Evolutionary conservation across 2,113 vertebrate genomes (phyloP), one percentile per base, ranked within the genome.

Genomic region (Eretmochelys imbricata): DNA sequence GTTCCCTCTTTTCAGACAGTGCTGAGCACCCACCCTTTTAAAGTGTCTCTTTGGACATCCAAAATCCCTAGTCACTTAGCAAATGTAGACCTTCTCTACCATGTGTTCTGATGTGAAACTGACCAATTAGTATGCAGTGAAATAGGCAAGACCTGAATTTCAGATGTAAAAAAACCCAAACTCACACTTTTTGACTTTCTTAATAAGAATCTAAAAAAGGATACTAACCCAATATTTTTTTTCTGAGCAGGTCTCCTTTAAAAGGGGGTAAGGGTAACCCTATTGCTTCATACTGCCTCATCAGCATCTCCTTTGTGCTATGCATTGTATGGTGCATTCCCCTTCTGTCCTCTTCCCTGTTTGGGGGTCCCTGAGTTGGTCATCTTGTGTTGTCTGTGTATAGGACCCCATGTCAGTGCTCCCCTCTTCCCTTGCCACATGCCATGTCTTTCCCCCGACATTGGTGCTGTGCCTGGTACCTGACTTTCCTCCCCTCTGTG

Each of bases 141-240:
- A 96, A 82, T 62, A 59, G 35, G 9, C 57, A 78, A 57, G 35
- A 84, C 25, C 27, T 38, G 55, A 57, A 69, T 69, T 85, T 25
- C 11, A 49, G 10, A 25, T 55, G 35, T 46, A 85, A 91, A 82
- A 8, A 16, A 35, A 27, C 55, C 22, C 27, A 79, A 46, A 95
- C 48, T 2, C 2, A 4, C 20, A 4, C 82, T 86, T 0, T 1
- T 0, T 1, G 31, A 14, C 89, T 1, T 16, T 76, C 2, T 59
- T 62, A 57, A 25, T 38, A 83, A 84, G 48, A 87, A 14, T 87
- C 8, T 3, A 13, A 4, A 42, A 75, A 48, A 80, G n/a, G 1
- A 35, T 31, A 82, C 27, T 1, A 14, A 76, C 84, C 1, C 65
- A 69, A n/a, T 69, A 4, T n/a, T 38, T n/a, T 65, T 35, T 69